Percentiles rank a stretch among this genome's conserved stretches.
Evolutionary conservation across 2,888 invertebrate species (phyloP).

Genomic region (Isoperla grammatica): DNA sequence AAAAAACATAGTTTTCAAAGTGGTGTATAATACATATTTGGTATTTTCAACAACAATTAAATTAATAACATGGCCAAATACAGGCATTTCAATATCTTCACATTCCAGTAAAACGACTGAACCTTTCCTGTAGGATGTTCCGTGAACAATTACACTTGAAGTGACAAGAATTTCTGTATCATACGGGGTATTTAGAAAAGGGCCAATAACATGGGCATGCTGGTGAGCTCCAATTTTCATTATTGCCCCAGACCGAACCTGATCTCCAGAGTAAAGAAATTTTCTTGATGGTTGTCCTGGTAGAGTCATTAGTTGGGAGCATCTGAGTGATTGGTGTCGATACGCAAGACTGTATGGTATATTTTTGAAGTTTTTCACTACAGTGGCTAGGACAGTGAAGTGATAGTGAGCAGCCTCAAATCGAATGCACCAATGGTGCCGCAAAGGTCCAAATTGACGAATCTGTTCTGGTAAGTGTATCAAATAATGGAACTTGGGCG

Average conservation of each 20-base stretch:
- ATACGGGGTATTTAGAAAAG: background rate
- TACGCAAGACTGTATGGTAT: conserved; percentile 29
- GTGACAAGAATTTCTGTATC: background rate
- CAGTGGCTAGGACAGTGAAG: conserved; percentile 28
- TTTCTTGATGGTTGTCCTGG: conserved; percentile 15
- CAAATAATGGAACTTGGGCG: conserved; percentile 31
- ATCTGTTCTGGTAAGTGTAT: conserved; percentile 30
- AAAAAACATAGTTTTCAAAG: background rate
- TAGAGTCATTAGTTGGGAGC: conserved; percentile 18
- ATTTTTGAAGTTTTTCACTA: conserved; percentile 32
- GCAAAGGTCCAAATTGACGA: conserved; percentile 28
- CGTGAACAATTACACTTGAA: background rate
- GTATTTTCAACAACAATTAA: background rate
- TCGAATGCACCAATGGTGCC: conserved; percentile 32
- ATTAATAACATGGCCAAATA: background rate
- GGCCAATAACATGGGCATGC: background rate
- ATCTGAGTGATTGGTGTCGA: conserved; percentile 28
- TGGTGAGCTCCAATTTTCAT: background rate
- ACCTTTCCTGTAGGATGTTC: background rate
- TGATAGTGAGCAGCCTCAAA: conserved; percentile 31
- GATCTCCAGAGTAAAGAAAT: conserved; percentile 25
- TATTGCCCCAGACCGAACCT: background rate
- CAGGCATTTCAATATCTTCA: background rate
- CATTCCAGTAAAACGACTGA: background rate
- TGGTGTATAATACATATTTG: background rate